Evolutionary conservation across 2,797 vertebrate genomes (phyloP).

Genomic region (Takifugu rubripes): DNA sequence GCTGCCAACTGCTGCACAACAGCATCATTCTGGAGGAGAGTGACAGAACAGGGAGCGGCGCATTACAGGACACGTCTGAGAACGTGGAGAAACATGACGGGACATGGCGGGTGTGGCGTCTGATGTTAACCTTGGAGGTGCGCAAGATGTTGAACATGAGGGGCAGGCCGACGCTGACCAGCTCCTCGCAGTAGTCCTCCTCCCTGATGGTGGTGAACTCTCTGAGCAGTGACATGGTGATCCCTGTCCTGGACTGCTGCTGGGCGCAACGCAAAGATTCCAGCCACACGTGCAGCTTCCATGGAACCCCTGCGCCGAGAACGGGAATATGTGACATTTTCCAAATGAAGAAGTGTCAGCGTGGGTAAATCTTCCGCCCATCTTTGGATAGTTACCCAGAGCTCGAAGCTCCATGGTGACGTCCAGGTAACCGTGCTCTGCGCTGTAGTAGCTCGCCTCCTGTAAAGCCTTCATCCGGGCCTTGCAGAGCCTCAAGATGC

Average conservation of each 20-base stretch:
- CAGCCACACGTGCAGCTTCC: slow-evolving; percentile 95
- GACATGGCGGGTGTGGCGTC: not conserved
- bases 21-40: slow-evolving; percentile 81
- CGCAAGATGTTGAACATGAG: slow-evolving; percentile 91
- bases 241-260: slow-evolving; percentile 84
- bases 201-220: slow-evolving; percentile 91
- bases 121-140: slow-evolving; percentile 82
- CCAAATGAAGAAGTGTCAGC: not conserved
- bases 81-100: not conserved
- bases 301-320: slow-evolving; percentile 76
- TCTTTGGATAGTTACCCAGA: slow-evolving; percentile 73
- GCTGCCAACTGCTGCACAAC: slow-evolving; percentile 85
- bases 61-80: slow-evolving; percentile 1
- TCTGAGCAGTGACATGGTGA: slow-evolving; percentile 85
- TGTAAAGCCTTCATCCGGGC: slow-evolving; percentile 92
- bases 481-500: slow-evolving; percentile 83
- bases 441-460: slow-evolving; percentile 95
- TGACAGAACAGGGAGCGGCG: slow-evolving; percentile 2
- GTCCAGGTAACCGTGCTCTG: slow-evolving; percentile 94
- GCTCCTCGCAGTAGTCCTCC: slow-evolving; percentile 91
- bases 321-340: not conserved
- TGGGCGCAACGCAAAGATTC: slow-evolving; percentile 90
- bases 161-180: slow-evolving; percentile 84
- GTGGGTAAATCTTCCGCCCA: not conserved
- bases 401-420: slow-evolving; percentile 95